These are phyloP conservation scores for Tetraodon nigroviridis DNA, from an alignment of 2,113 vertebrate genomes.

Conservation along the genomic window DNA sequence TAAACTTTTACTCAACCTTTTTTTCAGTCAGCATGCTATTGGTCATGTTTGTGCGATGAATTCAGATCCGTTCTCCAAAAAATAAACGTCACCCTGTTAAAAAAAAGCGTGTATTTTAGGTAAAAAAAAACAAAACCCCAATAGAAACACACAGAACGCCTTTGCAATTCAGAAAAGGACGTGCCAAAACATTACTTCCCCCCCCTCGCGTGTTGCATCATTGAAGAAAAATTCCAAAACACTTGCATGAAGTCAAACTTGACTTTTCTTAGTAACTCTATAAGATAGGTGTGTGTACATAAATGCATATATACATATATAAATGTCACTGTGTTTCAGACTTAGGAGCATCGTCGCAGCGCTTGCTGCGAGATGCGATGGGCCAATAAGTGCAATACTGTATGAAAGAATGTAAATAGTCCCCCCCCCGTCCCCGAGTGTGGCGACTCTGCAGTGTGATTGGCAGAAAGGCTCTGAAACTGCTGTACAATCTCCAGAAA, in stretches of 20 bases:
- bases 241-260: too few relatives aligned
- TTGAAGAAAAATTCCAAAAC: too few relatives aligned
- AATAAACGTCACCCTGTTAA: too few relatives aligned
- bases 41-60: too few relatives aligned
- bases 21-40: too few relatives aligned
- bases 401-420: slow-evolving; percentile 93
- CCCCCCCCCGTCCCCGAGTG: slow-evolving; percentile 71
- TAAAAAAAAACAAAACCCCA: too few relatives aligned
- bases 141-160: too few relatives aligned
- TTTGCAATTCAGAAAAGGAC: neutral
- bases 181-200: slow-evolving; percentile 59
- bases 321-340: slow-evolving; percentile 46
- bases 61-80: too few relatives aligned
- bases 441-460: slow-evolving; percentile 49
- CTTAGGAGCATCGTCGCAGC: slow-evolving; percentile 80
- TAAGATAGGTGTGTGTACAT: slow-evolving; percentile 1
- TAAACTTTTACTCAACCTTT: neutral
- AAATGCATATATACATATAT: slow-evolving; percentile 61
- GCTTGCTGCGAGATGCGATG: slow-evolving; percentile 84
- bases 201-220: slow-evolving; percentile 30
- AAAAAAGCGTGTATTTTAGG: too few relatives aligned
- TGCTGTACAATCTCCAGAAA: slow-evolving; percentile 27
- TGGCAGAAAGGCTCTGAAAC: slow-evolving; percentile 37
- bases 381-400: slow-evolving; percentile 99
- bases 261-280: too few relatives aligned